These are phyloP conservation scores for Pitangus sulphuratus DNA, from an alignment of 2,797 vertebrate genomes.

Conservation along the genomic window DNA sequence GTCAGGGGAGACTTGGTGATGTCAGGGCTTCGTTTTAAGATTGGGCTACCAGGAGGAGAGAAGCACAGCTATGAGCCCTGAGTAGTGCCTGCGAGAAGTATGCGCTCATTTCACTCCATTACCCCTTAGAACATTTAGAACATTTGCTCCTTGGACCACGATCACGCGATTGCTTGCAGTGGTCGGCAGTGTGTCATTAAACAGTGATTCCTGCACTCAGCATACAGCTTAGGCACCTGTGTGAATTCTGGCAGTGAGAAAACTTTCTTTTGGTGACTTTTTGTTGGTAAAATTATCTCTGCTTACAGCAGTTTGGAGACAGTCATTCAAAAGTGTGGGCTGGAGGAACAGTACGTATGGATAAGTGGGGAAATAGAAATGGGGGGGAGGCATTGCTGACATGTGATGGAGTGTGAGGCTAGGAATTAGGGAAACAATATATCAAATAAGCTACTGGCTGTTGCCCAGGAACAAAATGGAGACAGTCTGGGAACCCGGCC, in stretches of 20 bases:
- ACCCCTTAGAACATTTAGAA: background rate
- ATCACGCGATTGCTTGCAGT: fast-evolving
- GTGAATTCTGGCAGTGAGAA: background rate
- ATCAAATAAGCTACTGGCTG: conserved; percentile 51
- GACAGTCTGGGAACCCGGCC: conserved; percentile 43
- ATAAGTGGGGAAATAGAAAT: background rate
- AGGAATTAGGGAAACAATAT: conserved; percentile 59
- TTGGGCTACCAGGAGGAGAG: conserved; percentile 77
- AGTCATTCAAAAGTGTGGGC: background rate
- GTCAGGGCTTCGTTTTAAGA: conserved; percentile 92
- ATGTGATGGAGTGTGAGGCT: background rate
- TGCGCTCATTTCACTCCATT: fast-evolving
- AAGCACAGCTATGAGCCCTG: background rate
- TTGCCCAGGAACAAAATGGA: conserved; percentile 62
- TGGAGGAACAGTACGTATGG: background rate
- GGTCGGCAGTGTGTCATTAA: background rate
- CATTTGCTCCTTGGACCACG: background rate
- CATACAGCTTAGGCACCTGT: background rate
- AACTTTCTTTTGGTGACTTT: background rate
- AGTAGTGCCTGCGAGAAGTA: background rate
- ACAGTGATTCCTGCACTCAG: background rate
- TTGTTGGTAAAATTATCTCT: background rate
- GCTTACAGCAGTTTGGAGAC: background rate
- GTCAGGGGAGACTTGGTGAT: conserved; percentile 94
- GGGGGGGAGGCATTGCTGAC: background rate